Evolutionary conservation across 1,140 invertebrate species (phyloP).

Genomic region (Drosophila sp.): DNA sequence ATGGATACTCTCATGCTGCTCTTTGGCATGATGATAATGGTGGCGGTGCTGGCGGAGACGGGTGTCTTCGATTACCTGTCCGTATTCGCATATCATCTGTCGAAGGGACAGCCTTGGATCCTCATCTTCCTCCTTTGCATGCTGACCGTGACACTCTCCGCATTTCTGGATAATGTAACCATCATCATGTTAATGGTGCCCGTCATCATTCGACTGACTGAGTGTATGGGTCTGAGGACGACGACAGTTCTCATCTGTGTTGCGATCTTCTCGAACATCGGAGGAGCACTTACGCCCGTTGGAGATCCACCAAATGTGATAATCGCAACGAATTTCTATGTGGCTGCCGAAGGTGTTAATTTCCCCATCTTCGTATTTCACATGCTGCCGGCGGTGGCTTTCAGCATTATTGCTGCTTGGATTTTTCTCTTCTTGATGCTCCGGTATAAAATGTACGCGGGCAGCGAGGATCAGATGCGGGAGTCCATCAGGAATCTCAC

Average conservation of each 20-base stretch:
- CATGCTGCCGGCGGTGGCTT: conserved; percentile 90
- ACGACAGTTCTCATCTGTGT: conserved; percentile 90
- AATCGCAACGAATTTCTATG: conserved; percentile 89
- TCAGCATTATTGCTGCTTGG: conserved; percentile 88
- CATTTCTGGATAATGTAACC: conserved; percentile 94
- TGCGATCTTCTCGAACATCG: conserved; percentile 93
- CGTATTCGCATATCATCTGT: conserved; percentile 86
- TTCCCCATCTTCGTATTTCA: conserved; percentile 91
- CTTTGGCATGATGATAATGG: conserved; percentile 95
- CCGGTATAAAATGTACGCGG: conserved; percentile 87
- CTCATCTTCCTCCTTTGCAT: conserved; percentile 91
- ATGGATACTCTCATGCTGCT: conserved; percentile 92
- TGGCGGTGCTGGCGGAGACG: conserved; percentile 92
- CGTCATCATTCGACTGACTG: conserved; percentile 93
- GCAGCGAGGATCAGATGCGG: conserved; percentile 88
- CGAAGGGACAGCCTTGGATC: conserved; percentile 92
- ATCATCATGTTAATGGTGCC: conserved; percentile 93
- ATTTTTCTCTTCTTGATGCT: conserved; percentile 89
- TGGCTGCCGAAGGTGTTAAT: conserved; percentile 88
- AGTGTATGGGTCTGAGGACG: conserved; percentile 93
- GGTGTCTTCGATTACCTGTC: conserved; percentile 94
- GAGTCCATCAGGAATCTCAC: conserved; percentile 91
- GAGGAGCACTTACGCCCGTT: conserved; percentile 92
- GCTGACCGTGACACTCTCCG: conserved; percentile 91
- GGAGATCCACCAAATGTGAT: conserved; percentile 96